phyloP scores from a whole-genome alignment of 2,113 vertebrate genomes.

The Electrona antarctica region DNA sequence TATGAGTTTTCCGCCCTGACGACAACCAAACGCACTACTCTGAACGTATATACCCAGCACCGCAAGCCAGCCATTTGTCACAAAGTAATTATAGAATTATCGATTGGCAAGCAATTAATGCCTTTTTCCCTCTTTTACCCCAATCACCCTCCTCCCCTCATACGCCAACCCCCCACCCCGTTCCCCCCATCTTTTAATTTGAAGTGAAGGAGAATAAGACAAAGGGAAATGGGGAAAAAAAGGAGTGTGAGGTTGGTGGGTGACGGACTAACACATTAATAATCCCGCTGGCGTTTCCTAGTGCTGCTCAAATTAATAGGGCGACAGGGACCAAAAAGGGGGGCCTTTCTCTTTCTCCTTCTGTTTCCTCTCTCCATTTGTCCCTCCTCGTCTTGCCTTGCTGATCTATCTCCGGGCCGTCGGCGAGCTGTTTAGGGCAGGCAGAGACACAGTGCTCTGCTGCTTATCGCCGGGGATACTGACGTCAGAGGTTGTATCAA shows the following conservation, averaged over 20 bases:
- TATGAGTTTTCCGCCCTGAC: too few relatives aligned
- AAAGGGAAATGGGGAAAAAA: not conserved
- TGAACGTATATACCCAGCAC: conserved; percentile 64
- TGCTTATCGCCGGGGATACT: too few relatives aligned
- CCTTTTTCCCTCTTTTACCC: conserved; percentile 67
- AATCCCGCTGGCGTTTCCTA: conserved; percentile 79
- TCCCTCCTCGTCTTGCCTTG: conserved; percentile 52
- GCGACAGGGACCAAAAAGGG: conserved; percentile 70
- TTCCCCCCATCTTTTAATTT: conserved; percentile 79
- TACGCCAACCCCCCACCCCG: conserved; percentile 19
- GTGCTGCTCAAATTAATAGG: conserved; percentile 79
- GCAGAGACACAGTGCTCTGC: conserved; percentile 25
- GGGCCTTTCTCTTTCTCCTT: conserved; percentile 62
- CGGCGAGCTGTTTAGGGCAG: conserved; percentile 51
- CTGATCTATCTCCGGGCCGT: conserved; percentile 67
- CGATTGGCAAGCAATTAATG: conserved; percentile 84
- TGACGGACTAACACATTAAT: conserved; percentile 76
- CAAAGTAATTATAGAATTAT: conserved; percentile 89
- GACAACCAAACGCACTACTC: not conserved
- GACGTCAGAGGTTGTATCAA: not conserved
- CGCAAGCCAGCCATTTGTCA: conserved; percentile 82
- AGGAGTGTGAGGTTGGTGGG: conserved; percentile 32
- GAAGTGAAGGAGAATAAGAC: conserved; percentile 63
- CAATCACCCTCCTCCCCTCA: conserved; percentile 29
- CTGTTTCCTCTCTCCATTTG: conserved; percentile 48